Conservation (phyloP, 2,113 vertebrate species). For the Atlantisia rogersi region DNA sequence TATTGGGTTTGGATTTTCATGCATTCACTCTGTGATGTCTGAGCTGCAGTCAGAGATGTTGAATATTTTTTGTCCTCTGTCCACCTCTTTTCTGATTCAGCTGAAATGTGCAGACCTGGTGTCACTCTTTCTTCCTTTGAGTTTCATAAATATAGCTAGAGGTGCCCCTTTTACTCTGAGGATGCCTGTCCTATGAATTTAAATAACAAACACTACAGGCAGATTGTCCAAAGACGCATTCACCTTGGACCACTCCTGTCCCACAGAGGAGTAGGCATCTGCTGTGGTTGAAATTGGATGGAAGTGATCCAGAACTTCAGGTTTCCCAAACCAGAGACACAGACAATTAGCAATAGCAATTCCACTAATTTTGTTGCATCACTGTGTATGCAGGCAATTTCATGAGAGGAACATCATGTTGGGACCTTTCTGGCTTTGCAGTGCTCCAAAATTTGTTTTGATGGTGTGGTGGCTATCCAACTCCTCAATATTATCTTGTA, state of each 20-base stretch:
- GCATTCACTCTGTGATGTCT: not conserved
- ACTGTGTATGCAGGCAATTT: not conserved
- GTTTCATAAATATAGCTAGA: conserved; percentile 13
- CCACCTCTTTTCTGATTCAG: not conserved
- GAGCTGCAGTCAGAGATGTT: not conserved
- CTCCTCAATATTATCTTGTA: not conserved
- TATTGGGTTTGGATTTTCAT: not conserved
- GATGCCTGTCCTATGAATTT: not conserved
- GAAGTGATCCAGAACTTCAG: conserved; percentile 25
- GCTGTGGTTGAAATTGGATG: conserved; percentile 24
- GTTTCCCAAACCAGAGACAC: not conserved
- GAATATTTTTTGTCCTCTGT: not conserved
- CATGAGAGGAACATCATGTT: not conserved
- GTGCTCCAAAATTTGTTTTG: not conserved
- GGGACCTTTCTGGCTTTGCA: not conserved
- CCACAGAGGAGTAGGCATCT: not conserved
- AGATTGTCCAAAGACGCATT: not conserved
- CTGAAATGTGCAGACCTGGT: not conserved
- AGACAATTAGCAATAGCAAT: accelerated
- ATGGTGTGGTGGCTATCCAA: not conserved
- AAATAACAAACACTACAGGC: not conserved
- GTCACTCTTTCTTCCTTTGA: not conserved
- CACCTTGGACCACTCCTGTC: conserved; percentile 42
- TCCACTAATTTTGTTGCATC: not conserved
- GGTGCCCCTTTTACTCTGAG: conserved; percentile 6